Conservation (phyloP, 1,140 invertebrate species). For the Monomorium pharaonis region DNA sequence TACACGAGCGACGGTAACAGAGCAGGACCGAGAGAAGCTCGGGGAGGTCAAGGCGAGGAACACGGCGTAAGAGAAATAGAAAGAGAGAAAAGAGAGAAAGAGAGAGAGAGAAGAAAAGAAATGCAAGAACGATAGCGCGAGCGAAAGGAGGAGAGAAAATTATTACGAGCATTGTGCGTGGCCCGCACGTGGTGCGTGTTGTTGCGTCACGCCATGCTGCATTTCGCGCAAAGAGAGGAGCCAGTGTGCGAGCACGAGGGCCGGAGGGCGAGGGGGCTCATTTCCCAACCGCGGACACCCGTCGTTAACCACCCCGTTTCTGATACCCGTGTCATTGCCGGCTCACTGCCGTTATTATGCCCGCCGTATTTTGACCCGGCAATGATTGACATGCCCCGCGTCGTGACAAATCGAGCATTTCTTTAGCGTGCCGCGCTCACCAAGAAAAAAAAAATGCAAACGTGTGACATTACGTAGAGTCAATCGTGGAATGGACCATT, state of each 20-base stretch:
- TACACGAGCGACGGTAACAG: constrained; percentile 37
- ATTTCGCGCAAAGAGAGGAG: constrained; percentile 61
- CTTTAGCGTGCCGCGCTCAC: constrained; percentile 51
- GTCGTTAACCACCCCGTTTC: constrained; percentile 68
- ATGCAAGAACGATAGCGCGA: not conserved
- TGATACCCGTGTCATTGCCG: constrained; percentile 77
- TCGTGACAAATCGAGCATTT: constrained; percentile 65
- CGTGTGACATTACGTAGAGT: not conserved
- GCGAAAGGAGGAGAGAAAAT: constrained; percentile 20
- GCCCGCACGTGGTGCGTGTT: constrained; percentile 52
- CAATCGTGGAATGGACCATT: not conserved
- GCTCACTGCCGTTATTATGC: constrained; percentile 71
- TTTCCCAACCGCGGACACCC: constrained; percentile 56
- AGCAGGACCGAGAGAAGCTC: constrained; percentile 1
- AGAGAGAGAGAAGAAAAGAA: not conserved
- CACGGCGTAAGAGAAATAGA: not conserved
- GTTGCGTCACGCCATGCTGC: constrained; percentile 58
- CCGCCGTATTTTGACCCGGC: constrained; percentile 74
- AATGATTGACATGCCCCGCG: constrained; percentile 61
- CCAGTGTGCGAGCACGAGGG: constrained; percentile 45
- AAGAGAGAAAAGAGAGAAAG: not conserved
- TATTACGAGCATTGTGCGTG: constrained; percentile 54
- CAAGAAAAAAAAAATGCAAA: not conserved
- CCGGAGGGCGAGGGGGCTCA: constrained; percentile 24
- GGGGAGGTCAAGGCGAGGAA: not conserved